Evolutionary conservation across 2,113 vertebrate genomes (phyloP).

Genomic region (Phaethon lepturus): DNA sequence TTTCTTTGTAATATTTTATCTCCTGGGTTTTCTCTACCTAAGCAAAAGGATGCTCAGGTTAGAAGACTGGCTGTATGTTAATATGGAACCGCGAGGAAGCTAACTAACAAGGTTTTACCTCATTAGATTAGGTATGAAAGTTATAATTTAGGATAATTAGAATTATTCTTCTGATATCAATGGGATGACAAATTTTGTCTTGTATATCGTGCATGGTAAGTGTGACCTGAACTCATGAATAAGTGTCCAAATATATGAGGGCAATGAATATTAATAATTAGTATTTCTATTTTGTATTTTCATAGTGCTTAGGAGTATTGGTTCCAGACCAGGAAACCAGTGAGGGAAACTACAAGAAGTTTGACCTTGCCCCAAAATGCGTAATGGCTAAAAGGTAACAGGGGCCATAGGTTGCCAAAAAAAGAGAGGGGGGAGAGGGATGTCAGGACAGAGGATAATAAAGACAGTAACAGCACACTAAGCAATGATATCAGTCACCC

Average conservation of each 20-base stretch:
- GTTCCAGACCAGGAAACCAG: not conserved
- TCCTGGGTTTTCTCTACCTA: not conserved
- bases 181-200: not conserved
- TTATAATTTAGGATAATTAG: not conserved
- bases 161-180: not conserved
- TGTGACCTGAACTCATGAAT: not conserved
- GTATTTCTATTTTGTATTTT: not conserved
- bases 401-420: not conserved
- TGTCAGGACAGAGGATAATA: not conserved
- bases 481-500: not conserved
- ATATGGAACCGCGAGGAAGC: not conserved
- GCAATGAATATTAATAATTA: not conserved
- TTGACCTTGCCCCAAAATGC: not conserved
- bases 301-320: not conserved
- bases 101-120: not conserved
- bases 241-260: not conserved
- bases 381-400: not conserved
- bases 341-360: not conserved
- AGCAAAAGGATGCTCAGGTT: not conserved
- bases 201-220: not conserved
- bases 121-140: not conserved
- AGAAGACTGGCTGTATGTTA: not conserved
- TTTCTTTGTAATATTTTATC: not conserved
- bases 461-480: not conserved
- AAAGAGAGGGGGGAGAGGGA: not conserved